Percentiles rank a stretch among this genome's conserved stretches.
These are phyloP conservation scores for Leucoma salicis DNA, from an alignment of 2,888 invertebrate genomes.

Conservation along the genomic window DNA sequence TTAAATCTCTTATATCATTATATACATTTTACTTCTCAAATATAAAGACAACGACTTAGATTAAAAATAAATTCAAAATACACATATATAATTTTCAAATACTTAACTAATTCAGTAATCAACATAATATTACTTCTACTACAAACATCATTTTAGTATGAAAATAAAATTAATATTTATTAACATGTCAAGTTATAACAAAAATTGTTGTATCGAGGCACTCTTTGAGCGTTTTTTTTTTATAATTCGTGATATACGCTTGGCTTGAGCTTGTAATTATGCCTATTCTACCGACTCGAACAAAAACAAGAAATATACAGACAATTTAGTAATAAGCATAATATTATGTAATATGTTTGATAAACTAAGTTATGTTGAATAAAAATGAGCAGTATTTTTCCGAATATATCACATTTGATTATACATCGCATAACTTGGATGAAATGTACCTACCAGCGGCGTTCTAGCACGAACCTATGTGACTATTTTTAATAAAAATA, in stretches of 20 bases:
- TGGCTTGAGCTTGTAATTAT: no score
- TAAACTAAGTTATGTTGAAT: conserved; percentile 15
- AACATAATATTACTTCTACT: no score
- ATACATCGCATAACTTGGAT: no score
- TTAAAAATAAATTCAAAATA: conserved; percentile 10
- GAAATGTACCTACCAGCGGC: no score
- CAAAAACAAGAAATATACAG: neutral
- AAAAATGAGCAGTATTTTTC: conserved; percentile 17
- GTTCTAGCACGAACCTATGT: no score
- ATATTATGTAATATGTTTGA: neutral
- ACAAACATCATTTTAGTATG: neutral
- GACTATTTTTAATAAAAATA: no score
- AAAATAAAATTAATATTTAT: neutral
- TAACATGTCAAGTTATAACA: neutral
- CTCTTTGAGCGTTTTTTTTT: neutral
- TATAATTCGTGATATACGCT: no score
- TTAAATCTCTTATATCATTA: conserved; percentile 26
- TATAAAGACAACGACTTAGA: conserved; percentile 23
- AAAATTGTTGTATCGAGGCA: neutral
- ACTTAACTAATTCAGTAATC: neutral
- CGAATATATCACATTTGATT: conserved; percentile 29
- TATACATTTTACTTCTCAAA: conserved; percentile 28
- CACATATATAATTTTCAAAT: neutral
- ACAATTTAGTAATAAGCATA: neutral
- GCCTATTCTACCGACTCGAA: no score